Conservation (phyloP, 2,113 vertebrate species). For the Festucalex cinctus region DNA sequence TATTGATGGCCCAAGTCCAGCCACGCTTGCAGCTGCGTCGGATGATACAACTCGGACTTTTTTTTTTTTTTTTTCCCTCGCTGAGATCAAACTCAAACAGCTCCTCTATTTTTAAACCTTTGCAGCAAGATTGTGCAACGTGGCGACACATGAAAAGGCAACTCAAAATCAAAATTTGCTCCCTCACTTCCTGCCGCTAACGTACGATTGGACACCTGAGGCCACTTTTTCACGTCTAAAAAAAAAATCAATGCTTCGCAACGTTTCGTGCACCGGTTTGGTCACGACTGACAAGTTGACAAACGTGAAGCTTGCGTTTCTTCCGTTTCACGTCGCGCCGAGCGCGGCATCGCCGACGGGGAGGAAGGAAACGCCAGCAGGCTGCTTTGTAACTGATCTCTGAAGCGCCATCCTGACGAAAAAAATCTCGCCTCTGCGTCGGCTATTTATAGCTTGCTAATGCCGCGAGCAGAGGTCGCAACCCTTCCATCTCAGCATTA, state of each 20-base stretch:
- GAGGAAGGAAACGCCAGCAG: slow-evolving; percentile 38
- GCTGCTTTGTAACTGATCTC: slow-evolving; percentile 58
- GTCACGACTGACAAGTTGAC: neutral
- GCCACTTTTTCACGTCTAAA: too few species aligned
- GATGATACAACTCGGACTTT: slow-evolving; percentile 45
- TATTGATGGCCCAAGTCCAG: slow-evolving; percentile 27
- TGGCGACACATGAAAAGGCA: too few species aligned
- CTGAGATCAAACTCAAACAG: slow-evolving; percentile 1
- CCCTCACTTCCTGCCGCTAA: too few species aligned
- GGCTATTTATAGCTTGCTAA: slow-evolving; percentile 69
- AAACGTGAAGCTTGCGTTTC: neutral
- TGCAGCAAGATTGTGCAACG: neutral
- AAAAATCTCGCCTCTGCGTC: slow-evolving; percentile 52
- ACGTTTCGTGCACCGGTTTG: neutral
- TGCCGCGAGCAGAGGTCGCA: slow-evolving; percentile 61
- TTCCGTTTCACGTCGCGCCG: neutral
- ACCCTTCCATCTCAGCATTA: slow-evolving; percentile 58
- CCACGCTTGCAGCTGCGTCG: slow-evolving; percentile 32
- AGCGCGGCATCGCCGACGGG: neutral
- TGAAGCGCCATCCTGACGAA: slow-evolving; percentile 59
- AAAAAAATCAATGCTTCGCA: too few species aligned
- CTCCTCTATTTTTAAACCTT: slow-evolving; percentile 44
- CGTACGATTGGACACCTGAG: too few species aligned
- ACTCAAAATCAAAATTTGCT: too few species aligned
- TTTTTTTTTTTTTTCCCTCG: slow-evolving; percentile 12